phyloP scores from a whole-genome alignment of 2,888 invertebrate species.

The Sylvicola cinctus region DNA sequence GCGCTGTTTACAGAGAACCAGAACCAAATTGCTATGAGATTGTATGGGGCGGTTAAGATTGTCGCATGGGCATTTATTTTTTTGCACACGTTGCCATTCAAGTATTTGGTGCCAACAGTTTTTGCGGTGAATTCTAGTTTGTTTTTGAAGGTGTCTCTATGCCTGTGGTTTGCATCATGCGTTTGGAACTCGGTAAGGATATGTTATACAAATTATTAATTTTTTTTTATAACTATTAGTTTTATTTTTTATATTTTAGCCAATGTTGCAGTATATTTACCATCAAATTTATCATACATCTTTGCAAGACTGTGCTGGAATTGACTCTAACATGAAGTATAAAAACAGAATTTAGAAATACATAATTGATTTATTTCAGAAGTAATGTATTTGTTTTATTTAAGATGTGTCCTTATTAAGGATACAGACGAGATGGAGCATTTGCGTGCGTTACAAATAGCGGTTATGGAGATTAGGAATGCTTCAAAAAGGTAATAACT shows the following conservation, averaged over 20 bases:
- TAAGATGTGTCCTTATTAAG: constrained; percentile 22
- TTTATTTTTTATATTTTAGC: constrained; percentile 7
- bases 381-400: no score
- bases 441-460: constrained; percentile 20
- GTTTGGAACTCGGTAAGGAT: constrained; percentile 21
- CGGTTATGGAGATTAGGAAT: constrained; percentile 17
- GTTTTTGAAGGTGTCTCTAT: constrained; percentile 18
- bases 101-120: constrained; percentile 23
- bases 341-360: no score
- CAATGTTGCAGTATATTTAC: constrained; percentile 23
- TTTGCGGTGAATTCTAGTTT: constrained; percentile 24
- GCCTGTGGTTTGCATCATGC: constrained; percentile 24
- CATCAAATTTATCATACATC: constrained; percentile 24
- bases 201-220: not conserved
- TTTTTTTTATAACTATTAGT: not conserved
- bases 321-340: constrained; percentile 23
- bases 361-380: no score
- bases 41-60: constrained; percentile 1
- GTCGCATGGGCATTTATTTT: constrained; percentile 2
- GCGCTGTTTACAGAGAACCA: constrained; percentile 19
- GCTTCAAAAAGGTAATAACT: not conserved
- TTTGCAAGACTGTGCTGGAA: constrained; percentile 21
- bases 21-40: constrained; percentile 10
- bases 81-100: constrained; percentile 21
- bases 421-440: constrained; percentile 23